Percentiles rank a stretch among this genome's conserved stretches.
phyloP scores from a whole-genome alignment of 2,888 invertebrate genomes.

The Melanargia galathea region DNA sequence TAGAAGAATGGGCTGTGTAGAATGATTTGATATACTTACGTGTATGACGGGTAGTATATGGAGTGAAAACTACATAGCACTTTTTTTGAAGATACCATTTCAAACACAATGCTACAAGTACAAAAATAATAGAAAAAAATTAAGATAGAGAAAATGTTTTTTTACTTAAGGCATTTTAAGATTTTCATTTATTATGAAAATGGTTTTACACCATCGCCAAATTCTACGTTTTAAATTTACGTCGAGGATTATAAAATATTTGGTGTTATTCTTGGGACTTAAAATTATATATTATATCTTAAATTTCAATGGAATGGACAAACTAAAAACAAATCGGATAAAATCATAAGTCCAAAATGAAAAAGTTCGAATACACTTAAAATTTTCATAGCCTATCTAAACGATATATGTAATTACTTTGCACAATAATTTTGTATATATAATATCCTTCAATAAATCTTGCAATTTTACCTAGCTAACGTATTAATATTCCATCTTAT shows the following conservation, averaged over 20 bases:
- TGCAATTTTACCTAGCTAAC: slow-evolving; percentile 71
- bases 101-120: slow-evolving; percentile 51
- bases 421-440: slow-evolving; percentile 64
- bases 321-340: slow-evolving; percentile 39
- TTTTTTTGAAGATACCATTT: slow-evolving; percentile 47
- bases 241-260: slow-evolving; percentile 59
- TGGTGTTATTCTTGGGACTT: slow-evolving; percentile 71
- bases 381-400: slow-evolving; percentile 72
- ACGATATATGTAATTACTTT: slow-evolving; percentile 58
- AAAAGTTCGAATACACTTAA: slow-evolving; percentile 48
- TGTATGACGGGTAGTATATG: slow-evolving; percentile 17
- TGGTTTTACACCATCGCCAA: slow-evolving; percentile 47
- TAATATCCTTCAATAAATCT: slow-evolving; percentile 66
- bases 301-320: slow-evolving; percentile 54
- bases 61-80: slow-evolving; percentile 17
- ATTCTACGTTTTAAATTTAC: slow-evolving; percentile 52
- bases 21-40: not conserved
- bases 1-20: not conserved
- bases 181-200: slow-evolving; percentile 44
- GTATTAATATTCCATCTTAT: slow-evolving; percentile 55
- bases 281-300: slow-evolving; percentile 61
- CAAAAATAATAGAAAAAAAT: slow-evolving; percentile 41
- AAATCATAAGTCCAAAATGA: slow-evolving; percentile 42
- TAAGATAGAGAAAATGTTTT: slow-evolving; percentile 37
- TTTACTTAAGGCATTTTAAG: slow-evolving; percentile 51